Conservation (phyloP, 2,113 vertebrate species). For the Dasyornis broadbenti region DNA sequence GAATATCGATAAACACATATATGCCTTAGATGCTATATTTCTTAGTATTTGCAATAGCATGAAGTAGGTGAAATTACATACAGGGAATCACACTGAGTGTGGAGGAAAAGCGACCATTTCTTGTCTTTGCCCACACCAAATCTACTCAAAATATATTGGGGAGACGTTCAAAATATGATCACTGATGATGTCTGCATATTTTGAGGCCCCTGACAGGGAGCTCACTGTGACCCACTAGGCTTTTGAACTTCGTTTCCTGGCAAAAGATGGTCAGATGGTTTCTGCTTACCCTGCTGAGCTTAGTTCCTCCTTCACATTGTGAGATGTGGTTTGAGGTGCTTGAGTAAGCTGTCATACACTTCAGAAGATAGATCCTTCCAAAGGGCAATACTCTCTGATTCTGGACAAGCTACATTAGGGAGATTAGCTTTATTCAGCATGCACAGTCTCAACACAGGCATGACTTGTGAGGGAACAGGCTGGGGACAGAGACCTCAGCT, state of each 20-base stretch:
- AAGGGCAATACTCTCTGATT: neutral
- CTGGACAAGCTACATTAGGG: neutral
- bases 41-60: neutral
- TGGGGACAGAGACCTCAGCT: neutral
- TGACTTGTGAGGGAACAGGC: fast-evolving
- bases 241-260: neutral
- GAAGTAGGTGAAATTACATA: neutral
- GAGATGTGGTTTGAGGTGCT: neutral
- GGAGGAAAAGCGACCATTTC: neutral
- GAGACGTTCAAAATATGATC: neutral
- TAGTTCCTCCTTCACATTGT: neutral
- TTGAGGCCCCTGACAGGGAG: neutral
- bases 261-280: neutral
- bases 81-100: neutral
- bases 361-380: neutral
- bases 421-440: neutral
- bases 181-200: neutral
- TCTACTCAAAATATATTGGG: neutral
- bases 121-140: neutral
- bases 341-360: neutral
- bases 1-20: neutral
- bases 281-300: neutral
- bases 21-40: neutral
- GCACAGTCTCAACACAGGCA: neutral
- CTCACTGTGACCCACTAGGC: neutral